Evolutionary conservation across 1,140 invertebrate genomes (phyloP).

Genomic region (Heliothis subflexa): DNA sequence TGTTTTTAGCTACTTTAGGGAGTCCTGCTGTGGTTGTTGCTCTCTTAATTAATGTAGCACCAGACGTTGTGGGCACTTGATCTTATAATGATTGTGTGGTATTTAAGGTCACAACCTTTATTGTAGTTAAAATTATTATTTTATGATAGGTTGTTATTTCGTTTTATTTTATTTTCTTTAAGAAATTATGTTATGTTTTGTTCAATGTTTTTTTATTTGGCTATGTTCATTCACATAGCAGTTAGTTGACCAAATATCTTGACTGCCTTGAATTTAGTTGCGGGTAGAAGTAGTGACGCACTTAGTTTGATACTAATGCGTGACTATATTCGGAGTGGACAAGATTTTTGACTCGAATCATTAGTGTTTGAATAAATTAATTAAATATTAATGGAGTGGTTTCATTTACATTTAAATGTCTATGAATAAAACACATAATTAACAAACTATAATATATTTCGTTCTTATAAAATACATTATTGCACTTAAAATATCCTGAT

Average conservation of each 20-base stretch:
- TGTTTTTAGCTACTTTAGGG: not conserved
- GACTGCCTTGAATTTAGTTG: not conserved
- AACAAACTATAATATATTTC: slow-evolving; percentile 63
- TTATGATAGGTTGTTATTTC: too few relatives aligned
- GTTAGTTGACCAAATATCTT: not conserved
- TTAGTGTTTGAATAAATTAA: not conserved
- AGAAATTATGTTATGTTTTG: not conserved
- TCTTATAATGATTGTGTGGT: not conserved
- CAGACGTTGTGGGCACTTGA: not conserved
- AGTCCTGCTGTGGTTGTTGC: not conserved
- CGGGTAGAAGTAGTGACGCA: too few relatives aligned
- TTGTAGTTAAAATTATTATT: not conserved
- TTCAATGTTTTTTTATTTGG: not conserved
- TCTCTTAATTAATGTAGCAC: not conserved
- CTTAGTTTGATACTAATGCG: too few relatives aligned
- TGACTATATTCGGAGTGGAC: too few relatives aligned
- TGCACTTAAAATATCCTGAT: slow-evolving; percentile 52
- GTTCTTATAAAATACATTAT: slow-evolving; percentile 57
- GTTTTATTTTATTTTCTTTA: not conserved
- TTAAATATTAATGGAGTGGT: not conserved
- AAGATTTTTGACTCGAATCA: not conserved
- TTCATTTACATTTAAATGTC: not conserved
- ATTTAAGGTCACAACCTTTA: not conserved
- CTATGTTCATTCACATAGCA: not conserved
- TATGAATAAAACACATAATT: slow-evolving; percentile 29